Evolutionary conservation across 2,113 vertebrate genomes (phyloP).

Genomic region (Protobothrops flavoviridis): DNA sequence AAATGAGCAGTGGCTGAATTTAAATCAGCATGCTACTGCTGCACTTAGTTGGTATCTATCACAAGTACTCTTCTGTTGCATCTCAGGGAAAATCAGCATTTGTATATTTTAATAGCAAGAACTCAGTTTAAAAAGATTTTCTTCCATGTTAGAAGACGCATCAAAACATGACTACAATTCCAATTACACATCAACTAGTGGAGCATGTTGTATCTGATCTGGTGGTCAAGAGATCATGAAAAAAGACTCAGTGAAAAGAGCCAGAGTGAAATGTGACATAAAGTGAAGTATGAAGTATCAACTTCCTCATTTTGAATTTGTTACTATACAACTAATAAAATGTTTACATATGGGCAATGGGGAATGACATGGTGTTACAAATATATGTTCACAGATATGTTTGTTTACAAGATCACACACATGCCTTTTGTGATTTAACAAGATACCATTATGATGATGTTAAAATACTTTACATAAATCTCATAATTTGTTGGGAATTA

Average conservation of each 20-base stretch:
- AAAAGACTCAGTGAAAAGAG: neutral
- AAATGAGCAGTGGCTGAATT: neutral
- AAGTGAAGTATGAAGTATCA: neutral
- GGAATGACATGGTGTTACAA: neutral
- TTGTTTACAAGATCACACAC: neutral
- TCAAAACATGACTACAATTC: neutral
- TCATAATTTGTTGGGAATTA: neutral
- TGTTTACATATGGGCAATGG: neutral
- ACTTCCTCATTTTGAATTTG: neutral
- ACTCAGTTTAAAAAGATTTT: neutral
- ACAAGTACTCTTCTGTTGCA: neutral
- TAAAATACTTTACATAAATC: neutral
- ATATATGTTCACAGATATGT: neutral
- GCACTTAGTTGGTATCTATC: neutral
- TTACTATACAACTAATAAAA: neutral
- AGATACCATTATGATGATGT: neutral
- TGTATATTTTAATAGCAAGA: neutral
- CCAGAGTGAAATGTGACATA: neutral
- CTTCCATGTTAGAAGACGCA: neutral
- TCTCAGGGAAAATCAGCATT: neutral
- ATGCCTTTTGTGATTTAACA: neutral
- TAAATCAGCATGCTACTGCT: neutral
- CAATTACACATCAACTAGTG: neutral
- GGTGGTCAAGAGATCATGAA: neutral
- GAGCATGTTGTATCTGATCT: neutral